phyloP scores from a whole-genome alignment of 2,113 vertebrate genomes.

The Hippocampus abdominalis region DNA sequence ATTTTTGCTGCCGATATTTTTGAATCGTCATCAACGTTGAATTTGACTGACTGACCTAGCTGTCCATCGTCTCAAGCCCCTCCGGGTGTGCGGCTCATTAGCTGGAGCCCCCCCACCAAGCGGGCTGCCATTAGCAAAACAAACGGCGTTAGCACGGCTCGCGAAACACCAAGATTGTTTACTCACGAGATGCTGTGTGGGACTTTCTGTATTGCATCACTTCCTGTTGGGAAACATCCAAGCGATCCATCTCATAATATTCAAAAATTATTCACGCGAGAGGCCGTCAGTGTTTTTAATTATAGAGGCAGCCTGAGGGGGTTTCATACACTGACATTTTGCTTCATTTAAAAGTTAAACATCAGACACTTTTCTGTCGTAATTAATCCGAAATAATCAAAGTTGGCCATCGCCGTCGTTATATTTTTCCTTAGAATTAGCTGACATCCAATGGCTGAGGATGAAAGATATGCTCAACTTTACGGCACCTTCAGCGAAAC shows the following conservation, averaged over 20 bases:
- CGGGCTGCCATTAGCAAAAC: slow-evolving; percentile 70
- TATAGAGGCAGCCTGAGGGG: neutral
- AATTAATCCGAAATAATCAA: slow-evolving; percentile 1
- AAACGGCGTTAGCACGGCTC: slow-evolving; percentile 62
- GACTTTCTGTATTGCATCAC: neutral
- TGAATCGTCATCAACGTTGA: neutral
- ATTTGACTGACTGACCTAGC: neutral
- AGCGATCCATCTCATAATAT: slow-evolving; percentile 24
- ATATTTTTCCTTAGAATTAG: neutral
- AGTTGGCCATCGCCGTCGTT: neutral
- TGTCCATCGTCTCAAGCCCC: slow-evolving; percentile 50
- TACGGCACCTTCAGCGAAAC: no score
- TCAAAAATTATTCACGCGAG: neutral
- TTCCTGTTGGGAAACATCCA: slow-evolving; percentile 40
- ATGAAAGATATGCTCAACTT: neutral
- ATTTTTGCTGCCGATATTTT: no score
- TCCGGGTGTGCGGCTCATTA: slow-evolving; percentile 69
- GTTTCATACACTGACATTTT: neutral
- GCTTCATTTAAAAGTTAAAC: slow-evolving; percentile 1
- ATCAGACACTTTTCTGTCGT: neutral
- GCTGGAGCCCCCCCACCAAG: slow-evolving; percentile 61
- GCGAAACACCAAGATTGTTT: slow-evolving; percentile 57
- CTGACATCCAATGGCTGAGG: neutral
- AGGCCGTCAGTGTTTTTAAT: neutral
- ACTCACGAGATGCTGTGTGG: slow-evolving; percentile 39